These are phyloP conservation scores for Leptinotarsa rubiginosa DNA, from an alignment of 2,888 invertebrate genomes.

Conservation along the genomic window DNA sequence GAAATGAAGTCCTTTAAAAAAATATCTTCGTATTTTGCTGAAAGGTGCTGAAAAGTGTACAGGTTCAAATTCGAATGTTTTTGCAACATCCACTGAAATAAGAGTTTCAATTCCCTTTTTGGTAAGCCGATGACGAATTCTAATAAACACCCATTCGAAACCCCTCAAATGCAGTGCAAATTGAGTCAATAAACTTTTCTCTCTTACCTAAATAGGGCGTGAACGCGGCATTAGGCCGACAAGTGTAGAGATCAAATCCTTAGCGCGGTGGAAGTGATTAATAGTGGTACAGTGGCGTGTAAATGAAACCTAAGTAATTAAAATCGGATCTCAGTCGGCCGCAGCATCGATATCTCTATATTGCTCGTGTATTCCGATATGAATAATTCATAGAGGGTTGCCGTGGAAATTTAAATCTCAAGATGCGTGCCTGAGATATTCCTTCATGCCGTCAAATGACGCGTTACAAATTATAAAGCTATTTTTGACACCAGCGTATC, in stretches of 20 bases:
- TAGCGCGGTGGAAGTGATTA: conserved; percentile 38
- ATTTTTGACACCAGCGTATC: conserved; percentile 29
- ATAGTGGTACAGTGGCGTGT: conserved; percentile 28
- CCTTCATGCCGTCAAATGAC: conserved; percentile 50
- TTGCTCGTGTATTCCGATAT: conserved; percentile 59
- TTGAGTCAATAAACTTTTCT: conserved; percentile 19
- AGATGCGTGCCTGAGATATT: conserved; percentile 58
- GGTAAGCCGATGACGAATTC: not conserved
- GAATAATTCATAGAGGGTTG: conserved; percentile 62
- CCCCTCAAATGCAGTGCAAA: conserved; percentile 11
- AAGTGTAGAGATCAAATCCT: conserved; percentile 57
- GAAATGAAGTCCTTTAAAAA: no score
- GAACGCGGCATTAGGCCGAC: conserved; percentile 52
- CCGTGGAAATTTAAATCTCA: conserved; percentile 63
- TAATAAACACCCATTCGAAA: conserved; percentile 8
- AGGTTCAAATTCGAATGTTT: no score
- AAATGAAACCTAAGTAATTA: conserved; percentile 54
- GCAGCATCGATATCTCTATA: conserved; percentile 59
- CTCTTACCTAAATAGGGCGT: conserved; percentile 33
- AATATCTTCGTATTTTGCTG: no score
- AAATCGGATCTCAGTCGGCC: conserved; percentile 59
- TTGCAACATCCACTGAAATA: not conserved
- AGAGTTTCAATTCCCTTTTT: not conserved
- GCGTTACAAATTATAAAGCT: conserved; percentile 51
- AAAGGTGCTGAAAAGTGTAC: no score